Conservation (phyloP, 2,113 vertebrate genomes). For the Eulemur rufifrons region DNA sequence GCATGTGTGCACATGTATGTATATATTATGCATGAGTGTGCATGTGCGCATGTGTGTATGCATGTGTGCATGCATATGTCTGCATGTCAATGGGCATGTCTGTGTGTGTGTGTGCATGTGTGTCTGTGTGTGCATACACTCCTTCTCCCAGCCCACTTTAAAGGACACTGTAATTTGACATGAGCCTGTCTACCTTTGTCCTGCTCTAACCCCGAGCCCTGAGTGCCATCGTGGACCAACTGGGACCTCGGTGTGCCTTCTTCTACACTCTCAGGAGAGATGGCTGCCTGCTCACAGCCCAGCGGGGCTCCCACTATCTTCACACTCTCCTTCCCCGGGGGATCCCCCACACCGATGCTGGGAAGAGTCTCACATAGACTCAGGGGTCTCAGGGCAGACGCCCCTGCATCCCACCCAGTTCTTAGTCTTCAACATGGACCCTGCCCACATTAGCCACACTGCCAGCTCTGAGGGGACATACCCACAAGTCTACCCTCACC, state of each 20-base stretch:
- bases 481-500: neutral
- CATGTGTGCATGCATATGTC: fast-evolving
- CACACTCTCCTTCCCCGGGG: too few relatives aligned
- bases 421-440: neutral
- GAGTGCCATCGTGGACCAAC: neutral
- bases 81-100: neutral
- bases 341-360: too few relatives aligned
- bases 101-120: too few relatives aligned
- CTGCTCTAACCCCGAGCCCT: neutral
- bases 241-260: too few relatives aligned
- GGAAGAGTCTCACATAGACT: too few relatives aligned
- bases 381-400: neutral
- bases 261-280: too few relatives aligned
- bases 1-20: neutral
- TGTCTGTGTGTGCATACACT: too few relatives aligned
- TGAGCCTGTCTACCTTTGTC: neutral
- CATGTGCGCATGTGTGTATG: neutral
- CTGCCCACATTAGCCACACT: neutral
- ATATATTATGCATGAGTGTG: neutral
- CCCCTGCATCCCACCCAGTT: too few relatives aligned
- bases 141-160: neutral
- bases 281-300: too few relatives aligned
- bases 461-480: neutral
- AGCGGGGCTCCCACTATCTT: too few relatives aligned
- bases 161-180: neutral